Evolutionary conservation across 2,888 invertebrate species (phyloP), one percentile per base, ranked within the genome.

Genomic region (Ashinkailepas kermadecensis): DNA sequence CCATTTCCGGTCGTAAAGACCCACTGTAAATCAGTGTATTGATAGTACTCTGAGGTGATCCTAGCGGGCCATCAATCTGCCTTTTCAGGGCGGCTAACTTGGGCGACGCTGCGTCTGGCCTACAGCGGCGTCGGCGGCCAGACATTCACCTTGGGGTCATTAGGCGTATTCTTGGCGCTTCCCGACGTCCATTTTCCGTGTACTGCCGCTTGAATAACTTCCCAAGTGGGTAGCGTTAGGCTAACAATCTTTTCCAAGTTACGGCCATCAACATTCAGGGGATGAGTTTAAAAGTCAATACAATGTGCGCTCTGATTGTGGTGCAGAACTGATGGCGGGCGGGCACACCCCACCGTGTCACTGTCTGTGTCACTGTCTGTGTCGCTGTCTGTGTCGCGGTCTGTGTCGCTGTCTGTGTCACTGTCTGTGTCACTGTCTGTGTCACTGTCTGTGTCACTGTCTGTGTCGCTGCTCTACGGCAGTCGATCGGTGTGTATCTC

Each of bases 11-110:
- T 9, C 25, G 67, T n/a, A n/a, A n/a, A 25, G 67, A 67, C 25
- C n/a, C 1, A 25, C 67, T 13, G n/a, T 25, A 67, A 67, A 67
- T 67, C 67, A 25, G 67, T n/a, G 67, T 67, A 67, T 67, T 67
- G 67, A 67, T 67, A 67, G 67, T 67, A 25, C 67, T 67, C 67
- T 25, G 67, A 67, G 67, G 67, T 67, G 67, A 67, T 67, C 67
- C 25, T 67, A 57, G 23, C 64, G 57, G 81, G 81, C 74, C 81
- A 83, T 80, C 39, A 78, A 21, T 78, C 80, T 67, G 67, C 25
- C 67, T 67, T 67, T 67, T 67, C 67, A 67, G 12, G 67, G 11
- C 67, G 67, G 23, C 67, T 25, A 67, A 67, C 67, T 67, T 67
- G 25, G n/a, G 25, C 23, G 23, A 4, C 7, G 23, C 23, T 10